Evolutionary conservation across 2,113 vertebrate species (phyloP), one percentile per base, ranked within the genome.

Genomic region (Dissostichus mawsoni): DNA sequence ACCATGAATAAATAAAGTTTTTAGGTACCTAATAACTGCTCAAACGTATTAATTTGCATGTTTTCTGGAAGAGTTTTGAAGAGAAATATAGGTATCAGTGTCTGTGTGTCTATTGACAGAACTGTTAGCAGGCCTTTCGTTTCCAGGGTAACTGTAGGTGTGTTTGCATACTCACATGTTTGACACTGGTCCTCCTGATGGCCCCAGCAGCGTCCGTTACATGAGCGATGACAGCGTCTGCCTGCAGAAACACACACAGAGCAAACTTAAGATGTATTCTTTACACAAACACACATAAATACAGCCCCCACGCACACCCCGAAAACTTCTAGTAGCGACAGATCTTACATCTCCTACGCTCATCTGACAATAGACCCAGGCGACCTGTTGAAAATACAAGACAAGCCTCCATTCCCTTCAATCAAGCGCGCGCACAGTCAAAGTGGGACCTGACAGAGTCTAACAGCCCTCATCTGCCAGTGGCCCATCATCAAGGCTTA

Each of bases 171-270:
- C 98, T 98, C 95, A 99, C 98, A 93, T 63, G 93, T 98, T 90
- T 99, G 98, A 90, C 98, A 99, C 81, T 99, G 97, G 69, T 96
- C 95, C 61, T 98, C 97, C 3, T 96, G 97, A 57, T 96, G 96
- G 66, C 97, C 97, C 98, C 98, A 99, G 90, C 98, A 99, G 48
- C 97, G 95, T 63, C 97, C 98, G 3, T 96, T 97, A 87, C 98
- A 99, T 6, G 97, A 96, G 58, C 98, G 96, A 86, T 98, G 97
- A 89, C 98, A 99, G 13, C 95, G 95, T 78, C 95, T 95, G 94
- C 98, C 98, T 99, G 90, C 14, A 87, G 81, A 66, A 8, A 59
- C 9, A 65, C 25, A 70, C 59, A 25, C 11, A 20, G 36, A 45
- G 51, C 53, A 77, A 82, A 81, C 79, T 78, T 82, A 41, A 2